Conservation (phyloP, 2,888 invertebrate species). For the Steinernema carpocapsae region DNA sequence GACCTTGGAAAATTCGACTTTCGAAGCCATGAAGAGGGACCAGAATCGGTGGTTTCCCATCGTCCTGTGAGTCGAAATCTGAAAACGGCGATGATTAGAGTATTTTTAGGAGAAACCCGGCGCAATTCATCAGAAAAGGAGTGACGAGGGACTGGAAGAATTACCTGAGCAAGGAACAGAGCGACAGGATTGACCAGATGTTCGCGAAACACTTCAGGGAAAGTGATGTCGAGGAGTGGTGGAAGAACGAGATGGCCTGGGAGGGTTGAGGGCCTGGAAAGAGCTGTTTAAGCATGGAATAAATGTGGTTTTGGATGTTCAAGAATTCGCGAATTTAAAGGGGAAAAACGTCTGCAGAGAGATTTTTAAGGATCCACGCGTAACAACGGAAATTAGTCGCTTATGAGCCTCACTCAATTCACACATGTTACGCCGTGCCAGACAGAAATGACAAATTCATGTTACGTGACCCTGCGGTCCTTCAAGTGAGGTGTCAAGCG, state of each 20-base stretch:
- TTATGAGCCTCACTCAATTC: no score
- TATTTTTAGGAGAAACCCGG: not conserved
- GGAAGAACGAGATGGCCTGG: not conserved
- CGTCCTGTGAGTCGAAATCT: not conserved
- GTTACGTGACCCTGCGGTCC: no score
- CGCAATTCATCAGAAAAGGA: constrained; percentile 59
- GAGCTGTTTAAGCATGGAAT: no score
- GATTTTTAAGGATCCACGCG: no score
- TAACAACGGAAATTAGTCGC: no score
- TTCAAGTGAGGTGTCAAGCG: no score
- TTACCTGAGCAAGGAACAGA: constrained; percentile 53
- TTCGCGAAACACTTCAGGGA: not conserved
- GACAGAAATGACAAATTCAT: no score
- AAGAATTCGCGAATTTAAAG: no score
- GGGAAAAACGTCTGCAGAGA: no score
- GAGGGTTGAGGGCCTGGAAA: no score
- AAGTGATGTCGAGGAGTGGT: not conserved
- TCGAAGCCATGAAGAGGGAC: constrained; percentile 59
- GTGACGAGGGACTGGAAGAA: constrained; percentile 60
- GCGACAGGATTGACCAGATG: constrained; percentile 49
- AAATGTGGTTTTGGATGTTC: no score
- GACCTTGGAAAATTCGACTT: constrained; percentile 48
- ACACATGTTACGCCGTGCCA: no score
- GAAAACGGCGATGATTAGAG: not conserved
- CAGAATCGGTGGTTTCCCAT: constrained; percentile 60